Evolutionary conservation across 2,888 invertebrate species (phyloP), one percentile per base, ranked within the genome.

Genomic region (Dysmachus trigonus): DNA sequence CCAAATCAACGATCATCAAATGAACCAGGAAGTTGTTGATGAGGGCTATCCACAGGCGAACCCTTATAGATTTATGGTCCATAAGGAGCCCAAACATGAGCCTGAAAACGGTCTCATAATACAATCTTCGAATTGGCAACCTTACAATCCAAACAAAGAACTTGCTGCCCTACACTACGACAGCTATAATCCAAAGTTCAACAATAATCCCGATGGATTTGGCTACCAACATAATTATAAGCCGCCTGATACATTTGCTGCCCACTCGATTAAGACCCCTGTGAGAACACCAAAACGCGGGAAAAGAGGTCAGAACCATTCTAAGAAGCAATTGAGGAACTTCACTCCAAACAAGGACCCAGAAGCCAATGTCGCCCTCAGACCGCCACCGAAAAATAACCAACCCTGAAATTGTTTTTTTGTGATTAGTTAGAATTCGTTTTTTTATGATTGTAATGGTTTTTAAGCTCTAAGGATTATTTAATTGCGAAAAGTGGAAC

Each of bases 161-260:
- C 85, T 22, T 31, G n/a, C 35, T 53, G 73, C 86, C 2, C 77
- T 90, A 6, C 91, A 91, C 8, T 90, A 89, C 76, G 91, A 92
- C 77, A 92, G 91, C 81, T 92, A 92, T 83, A 92, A 89, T 87
- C 92, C 92, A 18, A 92, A 91, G 88, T 91, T 89, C 83, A 92
- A 92, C 79, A 91, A 92, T 53, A 92, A 92, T 88, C 92, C 92
- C 7, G 92, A 92, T 85, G 91, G 91, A 1, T 91, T 91, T 87
- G 91, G 92, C 81, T 92, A 92, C 38, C 92, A 92, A 87, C 91
- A 92, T 51, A 90, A 90, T 10, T 91, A 91, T 85, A 86, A 90
- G 87, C 86, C 88, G 53, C 15, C 73, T 30, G 79, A 83, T 15
- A 5, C 27, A 15, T 18, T 47, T 89, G 89, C 2, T 41, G 10